Conservation (phyloP, 2,113 vertebrate genomes). For the Alaudala cheleensis region DNA sequence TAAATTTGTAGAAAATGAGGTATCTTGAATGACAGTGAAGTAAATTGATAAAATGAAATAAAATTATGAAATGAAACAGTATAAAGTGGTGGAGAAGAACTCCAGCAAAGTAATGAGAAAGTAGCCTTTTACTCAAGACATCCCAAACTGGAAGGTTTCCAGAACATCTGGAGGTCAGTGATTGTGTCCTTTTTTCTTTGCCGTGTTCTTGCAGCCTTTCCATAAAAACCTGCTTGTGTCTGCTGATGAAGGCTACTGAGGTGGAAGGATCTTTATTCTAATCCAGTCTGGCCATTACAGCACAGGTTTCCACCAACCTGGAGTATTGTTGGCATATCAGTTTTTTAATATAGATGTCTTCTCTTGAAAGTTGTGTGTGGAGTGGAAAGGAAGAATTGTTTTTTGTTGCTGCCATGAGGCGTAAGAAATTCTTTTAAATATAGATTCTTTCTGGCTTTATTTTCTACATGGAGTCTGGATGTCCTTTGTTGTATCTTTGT, state of each 20-base stretch:
- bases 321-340: not conserved
- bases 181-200: not conserved
- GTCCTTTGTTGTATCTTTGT: not conserved
- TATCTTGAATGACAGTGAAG: not conserved
- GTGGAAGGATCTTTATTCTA: not conserved
- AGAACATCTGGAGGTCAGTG: not conserved
- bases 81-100: not conserved
- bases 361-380: not conserved
- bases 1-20: not conserved
- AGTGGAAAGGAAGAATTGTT: not conserved
- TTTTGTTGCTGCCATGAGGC: not conserved
- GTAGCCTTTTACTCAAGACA: not conserved
- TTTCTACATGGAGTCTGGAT: not conserved
- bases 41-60: not conserved
- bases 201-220: not conserved
- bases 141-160: not conserved
- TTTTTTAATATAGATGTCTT: not conserved
- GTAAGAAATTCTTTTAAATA: not conserved
- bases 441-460: not conserved
- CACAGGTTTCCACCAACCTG: rapidly evolving
- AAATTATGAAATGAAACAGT: too few relatives aligned
- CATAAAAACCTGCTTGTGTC: not conserved
- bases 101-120: not conserved
- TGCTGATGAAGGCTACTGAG: not conserved
- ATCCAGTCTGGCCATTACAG: not conserved